A percentile compares a stretch with the other conserved stretches of the same genome.
Conservation (phyloP, 2,888 invertebrate genomes). For the Drosophila setosimentum region DNA sequence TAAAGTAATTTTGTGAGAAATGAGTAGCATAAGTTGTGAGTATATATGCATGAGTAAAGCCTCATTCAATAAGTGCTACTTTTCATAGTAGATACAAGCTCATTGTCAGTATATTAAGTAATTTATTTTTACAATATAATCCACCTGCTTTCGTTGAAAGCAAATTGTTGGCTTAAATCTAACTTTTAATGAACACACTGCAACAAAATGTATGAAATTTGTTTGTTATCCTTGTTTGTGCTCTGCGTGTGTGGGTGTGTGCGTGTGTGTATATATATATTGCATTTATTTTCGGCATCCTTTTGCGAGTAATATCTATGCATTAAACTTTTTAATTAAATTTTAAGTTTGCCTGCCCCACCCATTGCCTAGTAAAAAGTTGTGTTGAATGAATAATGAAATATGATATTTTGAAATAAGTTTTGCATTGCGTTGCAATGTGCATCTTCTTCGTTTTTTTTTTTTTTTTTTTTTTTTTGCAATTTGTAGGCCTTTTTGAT, state of each 20-base stretch:
- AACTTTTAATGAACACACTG: slow-evolving; percentile 66
- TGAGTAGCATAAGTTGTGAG: neutral
- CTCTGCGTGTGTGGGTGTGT: neutral
- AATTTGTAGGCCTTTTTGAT: slow-evolving; percentile 9
- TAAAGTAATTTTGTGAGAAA: neutral
- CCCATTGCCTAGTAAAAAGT: slow-evolving; percentile 25
- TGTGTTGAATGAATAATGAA: slow-evolving; percentile 41
- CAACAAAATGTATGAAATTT: slow-evolving; percentile 36
- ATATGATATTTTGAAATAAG: slow-evolving; percentile 51
- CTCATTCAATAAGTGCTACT: neutral
- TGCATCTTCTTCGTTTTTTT: neutral
- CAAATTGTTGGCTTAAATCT: slow-evolving; percentile 14
- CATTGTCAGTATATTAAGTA: neutral
- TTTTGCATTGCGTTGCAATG: slow-evolving; percentile 21
- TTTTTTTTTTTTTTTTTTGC: neutral
- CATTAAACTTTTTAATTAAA: slow-evolving; percentile 74
- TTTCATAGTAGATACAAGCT: neutral
- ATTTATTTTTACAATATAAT: neutral
- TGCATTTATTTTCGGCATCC: slow-evolving; percentile 22
- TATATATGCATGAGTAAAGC: neutral
- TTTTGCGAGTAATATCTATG: slow-evolving; percentile 31
- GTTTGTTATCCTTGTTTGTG: slow-evolving; percentile 13
- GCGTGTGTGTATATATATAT: neutral
- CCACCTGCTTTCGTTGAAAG: neutral
- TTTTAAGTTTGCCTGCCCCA: slow-evolving; percentile 44